Conservation (phyloP, 2,888 invertebrate species). For the Drosophila multiciliata region DNA sequence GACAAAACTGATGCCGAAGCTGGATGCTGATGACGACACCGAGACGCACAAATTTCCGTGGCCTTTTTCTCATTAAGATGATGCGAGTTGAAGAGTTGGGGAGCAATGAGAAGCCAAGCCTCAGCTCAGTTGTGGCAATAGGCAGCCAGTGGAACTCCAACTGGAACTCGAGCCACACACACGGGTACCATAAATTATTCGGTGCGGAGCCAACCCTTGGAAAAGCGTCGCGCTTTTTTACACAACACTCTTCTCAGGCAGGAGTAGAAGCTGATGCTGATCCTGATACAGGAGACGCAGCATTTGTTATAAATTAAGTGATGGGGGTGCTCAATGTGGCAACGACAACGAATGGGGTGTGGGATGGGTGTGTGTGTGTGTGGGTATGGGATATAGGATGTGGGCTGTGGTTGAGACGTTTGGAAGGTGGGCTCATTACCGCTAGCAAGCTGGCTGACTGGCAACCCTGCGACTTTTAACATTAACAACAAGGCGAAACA, state of each 20-base stretch:
- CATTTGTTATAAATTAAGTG: conserved; percentile 80
- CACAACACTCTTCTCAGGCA: conserved; percentile 9
- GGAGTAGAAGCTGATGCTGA: conserved; percentile 2
- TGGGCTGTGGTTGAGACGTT: conserved; percentile 2
- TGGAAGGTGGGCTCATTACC: conserved; percentile 59
- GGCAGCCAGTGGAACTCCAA: conserved; percentile 15
- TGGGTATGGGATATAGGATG: no score
- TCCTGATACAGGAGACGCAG: conserved; percentile 33
- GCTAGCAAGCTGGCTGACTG: conserved; percentile 33
- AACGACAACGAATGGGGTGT: conserved; percentile 7
- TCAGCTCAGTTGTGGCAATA: conserved; percentile 10
- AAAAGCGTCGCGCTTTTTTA: conserved; percentile 62
- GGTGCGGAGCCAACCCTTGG: conserved; percentile 68
- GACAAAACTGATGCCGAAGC: conserved; percentile 27
- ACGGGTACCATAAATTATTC: conserved; percentile 78
- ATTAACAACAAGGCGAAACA: conserved; percentile 39
- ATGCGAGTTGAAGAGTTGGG: conserved; percentile 41
- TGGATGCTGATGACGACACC: conserved; percentile 33
- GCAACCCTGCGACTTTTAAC: conserved; percentile 54
- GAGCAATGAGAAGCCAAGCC: conserved; percentile 42
- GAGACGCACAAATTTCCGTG: conserved; percentile 59
- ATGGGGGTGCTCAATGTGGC: conserved; percentile 70
- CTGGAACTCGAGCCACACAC: conserved; percentile 41
- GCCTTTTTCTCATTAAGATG: conserved; percentile 73
- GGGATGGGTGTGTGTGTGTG: conserved; percentile 1